Evolutionary conservation across 2,113 vertebrate genomes (phyloP).

Genomic region (Holacanthus passer): DNA sequence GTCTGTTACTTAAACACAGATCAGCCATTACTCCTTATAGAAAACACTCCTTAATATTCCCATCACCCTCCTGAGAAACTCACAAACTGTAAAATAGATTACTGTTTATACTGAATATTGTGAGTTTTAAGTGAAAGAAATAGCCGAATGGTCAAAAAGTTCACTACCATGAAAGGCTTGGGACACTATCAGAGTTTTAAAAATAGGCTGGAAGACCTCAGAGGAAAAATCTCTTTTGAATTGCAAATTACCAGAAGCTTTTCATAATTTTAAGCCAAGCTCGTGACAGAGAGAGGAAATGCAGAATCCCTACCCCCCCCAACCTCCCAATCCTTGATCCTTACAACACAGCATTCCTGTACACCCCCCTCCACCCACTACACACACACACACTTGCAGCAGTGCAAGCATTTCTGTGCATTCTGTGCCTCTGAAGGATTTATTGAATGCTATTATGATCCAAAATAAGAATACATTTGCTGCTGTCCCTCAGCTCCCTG

Average conservation of each 20-base stretch:
- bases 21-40: slow-evolving; percentile 7
- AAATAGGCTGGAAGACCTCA: slow-evolving; percentile 6
- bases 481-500: not conserved
- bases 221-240: slow-evolving; percentile 24
- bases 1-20: slow-evolving; percentile 33
- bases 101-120: not conserved
- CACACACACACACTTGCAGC: not conserved
- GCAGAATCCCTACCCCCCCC: slow-evolving; percentile 1
- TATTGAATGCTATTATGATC: slow-evolving; percentile 9
- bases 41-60: not conserved
- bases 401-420: not conserved
- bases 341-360: slow-evolving; percentile 30
- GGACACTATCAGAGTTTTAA: not conserved
- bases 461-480: slow-evolving; percentile 13
- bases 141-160: not conserved
- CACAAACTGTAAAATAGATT: not conserved
- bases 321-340: slow-evolving; percentile 2
- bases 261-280: slow-evolving; percentile 14
- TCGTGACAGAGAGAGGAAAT: slow-evolving; percentile 23
- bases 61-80: not conserved
- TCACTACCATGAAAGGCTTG: not conserved
- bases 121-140: not conserved
- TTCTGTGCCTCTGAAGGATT: slow-evolving; percentile 1
- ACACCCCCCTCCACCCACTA: no score
- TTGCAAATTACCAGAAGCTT: slow-evolving; percentile 37